Percentiles rank a stretch among this genome's conserved stretches.
Conservation (phyloP, 2,888 invertebrate species). For the Scaptomyza flava region DNA sequence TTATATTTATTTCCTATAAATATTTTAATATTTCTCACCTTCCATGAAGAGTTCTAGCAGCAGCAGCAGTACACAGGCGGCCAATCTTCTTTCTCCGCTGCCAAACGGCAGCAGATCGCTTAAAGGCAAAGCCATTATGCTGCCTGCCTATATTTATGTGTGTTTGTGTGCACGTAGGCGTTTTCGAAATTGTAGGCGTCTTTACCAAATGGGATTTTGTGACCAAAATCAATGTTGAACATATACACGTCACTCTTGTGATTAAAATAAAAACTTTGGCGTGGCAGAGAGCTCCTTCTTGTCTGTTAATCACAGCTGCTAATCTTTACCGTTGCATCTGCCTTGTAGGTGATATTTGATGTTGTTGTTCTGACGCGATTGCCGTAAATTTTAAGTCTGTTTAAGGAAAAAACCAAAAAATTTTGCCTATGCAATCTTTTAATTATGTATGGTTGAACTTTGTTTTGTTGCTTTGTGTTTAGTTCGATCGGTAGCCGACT, state of each 20-base stretch:
- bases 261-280: conserved; percentile 11
- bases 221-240: conserved; percentile 14
- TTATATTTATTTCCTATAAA: background rate
- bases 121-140: conserved; percentile 74
- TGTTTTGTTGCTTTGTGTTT: conserved; percentile 15
- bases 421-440: background rate
- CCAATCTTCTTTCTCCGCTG: conserved; percentile 86
- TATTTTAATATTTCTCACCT: conserved; percentile 85
- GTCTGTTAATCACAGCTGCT: conserved; percentile 39
- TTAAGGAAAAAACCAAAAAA: conserved; percentile 39
- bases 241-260: conserved; percentile 57
- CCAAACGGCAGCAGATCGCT: conserved; percentile 76
- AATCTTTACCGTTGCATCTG: conserved; percentile 50
- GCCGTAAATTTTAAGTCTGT: conserved; percentile 35
- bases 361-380: conserved; percentile 23
- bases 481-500: conserved; percentile 54
- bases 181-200: conserved; percentile 30
- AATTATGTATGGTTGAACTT: conserved; percentile 1
- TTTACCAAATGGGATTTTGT: conserved; percentile 23
- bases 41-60: conserved; percentile 89
- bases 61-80: conserved; percentile 88
- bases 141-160: background rate
- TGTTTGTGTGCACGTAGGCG: conserved; percentile 1
- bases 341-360: conserved; percentile 16
- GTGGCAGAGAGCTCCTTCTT: conserved; percentile 33